phyloP scores from a whole-genome alignment of 2,888 invertebrate species.

The Yponomeuta plumbellus region DNA sequence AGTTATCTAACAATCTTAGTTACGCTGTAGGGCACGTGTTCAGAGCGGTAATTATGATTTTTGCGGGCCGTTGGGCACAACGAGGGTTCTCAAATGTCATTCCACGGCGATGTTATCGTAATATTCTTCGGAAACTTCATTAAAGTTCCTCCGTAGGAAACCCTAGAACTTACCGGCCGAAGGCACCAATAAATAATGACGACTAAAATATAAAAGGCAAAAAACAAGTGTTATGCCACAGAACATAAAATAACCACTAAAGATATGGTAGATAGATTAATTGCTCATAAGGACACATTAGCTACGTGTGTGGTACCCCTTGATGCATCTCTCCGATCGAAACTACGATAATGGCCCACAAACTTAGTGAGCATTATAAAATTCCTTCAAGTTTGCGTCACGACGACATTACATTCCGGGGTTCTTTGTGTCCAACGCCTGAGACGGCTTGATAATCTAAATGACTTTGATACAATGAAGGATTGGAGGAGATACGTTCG shows the following conservation, averaged over 20 bases:
- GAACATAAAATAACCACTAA: not conserved
- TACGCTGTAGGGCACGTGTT: slow-evolving; percentile 60
- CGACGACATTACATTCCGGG: slow-evolving; percentile 38
- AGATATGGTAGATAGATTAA: slow-evolving; percentile 41
- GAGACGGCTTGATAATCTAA: slow-evolving; percentile 56
- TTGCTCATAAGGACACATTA: slow-evolving; percentile 49
- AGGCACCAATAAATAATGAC: not conserved
- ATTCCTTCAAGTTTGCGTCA: slow-evolving; percentile 57
- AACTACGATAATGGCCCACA: slow-evolving; percentile 62
- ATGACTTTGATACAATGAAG: slow-evolving; percentile 52
- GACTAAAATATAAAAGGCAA: not conserved
- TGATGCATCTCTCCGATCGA: slow-evolving; percentile 59
- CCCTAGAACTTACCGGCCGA: not conserved
- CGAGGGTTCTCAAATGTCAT: not conserved
- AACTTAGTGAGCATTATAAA: slow-evolving; percentile 56
- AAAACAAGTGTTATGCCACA: slow-evolving; percentile 4
- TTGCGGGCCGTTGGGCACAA: slow-evolving; percentile 31
- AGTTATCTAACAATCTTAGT: slow-evolving; percentile 50
- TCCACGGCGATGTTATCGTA: slow-evolving; percentile 8
- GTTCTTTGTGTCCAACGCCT: slow-evolving; percentile 39
- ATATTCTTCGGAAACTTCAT: not conserved
- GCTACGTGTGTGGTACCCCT: slow-evolving; percentile 65
- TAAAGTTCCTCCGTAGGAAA: not conserved
- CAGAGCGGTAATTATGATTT: slow-evolving; percentile 55
- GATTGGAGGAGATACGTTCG: slow-evolving; percentile 37